These are phyloP conservation scores for Lucinisca nassula DNA, from an alignment of 2,888 invertebrate genomes.

Conservation along the genomic window DNA sequence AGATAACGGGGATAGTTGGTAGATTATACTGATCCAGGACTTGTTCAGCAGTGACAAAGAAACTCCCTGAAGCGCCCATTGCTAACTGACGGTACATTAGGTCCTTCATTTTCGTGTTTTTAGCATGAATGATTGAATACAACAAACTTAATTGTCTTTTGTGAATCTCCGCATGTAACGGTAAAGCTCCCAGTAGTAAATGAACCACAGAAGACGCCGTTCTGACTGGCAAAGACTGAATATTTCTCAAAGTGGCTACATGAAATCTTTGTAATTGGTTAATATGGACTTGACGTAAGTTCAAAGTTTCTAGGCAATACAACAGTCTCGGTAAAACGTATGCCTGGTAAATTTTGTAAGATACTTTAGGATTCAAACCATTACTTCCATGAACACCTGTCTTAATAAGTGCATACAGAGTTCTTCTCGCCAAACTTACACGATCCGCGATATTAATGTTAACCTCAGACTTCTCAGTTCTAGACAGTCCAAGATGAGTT, in stretches of 20 bases:
- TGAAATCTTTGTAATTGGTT: neutral
- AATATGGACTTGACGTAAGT: neutral
- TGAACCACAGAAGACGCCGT: slow-evolving; percentile 11
- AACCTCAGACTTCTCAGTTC: neutral
- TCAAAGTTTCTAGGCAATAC: slow-evolving; percentile 13
- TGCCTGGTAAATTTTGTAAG: slow-evolving; percentile 16
- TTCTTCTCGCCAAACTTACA: slow-evolving; percentile 16
- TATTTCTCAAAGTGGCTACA: too few relatives aligned
- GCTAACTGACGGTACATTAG: neutral
- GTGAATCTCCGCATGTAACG: slow-evolving; percentile 8
- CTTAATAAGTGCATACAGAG: slow-evolving; percentile 18
- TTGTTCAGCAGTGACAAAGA: too few relatives aligned
- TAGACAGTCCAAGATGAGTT: slow-evolving; percentile 15
- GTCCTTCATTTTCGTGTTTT: neutral
- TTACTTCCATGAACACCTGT: slow-evolving; percentile 20
- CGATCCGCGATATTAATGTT: neutral
- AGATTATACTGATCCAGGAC: too few relatives aligned
- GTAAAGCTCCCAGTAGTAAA: neutral
- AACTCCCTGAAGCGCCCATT: neutral
- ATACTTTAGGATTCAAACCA: slow-evolving; percentile 29
- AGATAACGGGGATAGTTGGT: too few relatives aligned
- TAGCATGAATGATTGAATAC: neutral
- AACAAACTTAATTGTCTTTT: slow-evolving; percentile 16
- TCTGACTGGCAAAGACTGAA: slow-evolving; percentile 3
- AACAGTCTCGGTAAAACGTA: slow-evolving; percentile 13